A percentile compares a stretch with the other conserved stretches of the same genome.
phyloP scores from a whole-genome alignment of 2,797 vertebrate genomes.

The Scomberomorus guttatus region DNA sequence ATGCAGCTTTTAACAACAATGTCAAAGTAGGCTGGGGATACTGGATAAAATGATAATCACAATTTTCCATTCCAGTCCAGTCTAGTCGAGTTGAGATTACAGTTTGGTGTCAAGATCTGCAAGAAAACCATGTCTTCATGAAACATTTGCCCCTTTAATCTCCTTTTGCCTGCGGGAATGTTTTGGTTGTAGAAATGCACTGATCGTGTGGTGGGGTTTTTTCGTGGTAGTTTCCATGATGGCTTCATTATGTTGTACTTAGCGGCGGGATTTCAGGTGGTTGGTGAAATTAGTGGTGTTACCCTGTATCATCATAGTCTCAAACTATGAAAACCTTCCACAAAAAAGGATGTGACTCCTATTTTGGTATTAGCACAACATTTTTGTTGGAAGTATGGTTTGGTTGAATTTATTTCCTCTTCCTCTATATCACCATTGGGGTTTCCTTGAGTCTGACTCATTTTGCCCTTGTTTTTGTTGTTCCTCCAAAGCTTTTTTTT shows the following conservation, averaged over 20 bases:
- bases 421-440: slow-evolving; percentile 8
- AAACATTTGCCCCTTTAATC: background rate
- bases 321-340: slow-evolving; percentile 28
- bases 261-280: slow-evolving; percentile 18
- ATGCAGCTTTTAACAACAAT: background rate
- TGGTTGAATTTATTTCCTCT: slow-evolving; percentile 32
- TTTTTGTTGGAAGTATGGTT: slow-evolving; percentile 31
- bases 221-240: slow-evolving; percentile 20
- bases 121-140: background rate
- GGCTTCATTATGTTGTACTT: slow-evolving; percentile 37
- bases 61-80: background rate
- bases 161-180: background rate
- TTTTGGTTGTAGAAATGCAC: background rate
- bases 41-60: background rate
- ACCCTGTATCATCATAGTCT: slow-evolving; percentile 22
- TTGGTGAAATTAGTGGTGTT: slow-evolving; percentile 26
- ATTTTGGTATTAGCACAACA: slow-evolving; percentile 20
- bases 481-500: background rate
- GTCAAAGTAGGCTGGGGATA: too few relatives aligned
- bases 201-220: background rate
- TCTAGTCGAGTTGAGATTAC: background rate
- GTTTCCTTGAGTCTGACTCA: slow-evolving; percentile 28
- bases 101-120: background rate
- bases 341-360: slow-evolving; percentile 22
- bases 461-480: slow-evolving; percentile 12